phyloP scores from a whole-genome alignment of 2,113 vertebrate genomes.

The Carassius auratus region DNA sequence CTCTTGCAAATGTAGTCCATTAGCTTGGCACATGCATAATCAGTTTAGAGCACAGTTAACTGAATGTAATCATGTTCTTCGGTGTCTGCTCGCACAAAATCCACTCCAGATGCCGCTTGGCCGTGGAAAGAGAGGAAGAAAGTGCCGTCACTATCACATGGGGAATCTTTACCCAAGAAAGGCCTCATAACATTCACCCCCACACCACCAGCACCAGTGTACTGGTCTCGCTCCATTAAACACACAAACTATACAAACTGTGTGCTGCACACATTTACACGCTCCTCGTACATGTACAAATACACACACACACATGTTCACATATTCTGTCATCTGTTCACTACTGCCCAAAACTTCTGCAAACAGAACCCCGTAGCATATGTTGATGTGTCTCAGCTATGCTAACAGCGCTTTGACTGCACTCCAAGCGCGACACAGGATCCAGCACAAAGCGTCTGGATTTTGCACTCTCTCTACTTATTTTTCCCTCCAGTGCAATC shows the following conservation, averaged over 20 bases:
- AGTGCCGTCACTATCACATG: constrained; percentile 82
- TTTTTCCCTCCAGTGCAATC: constrained; percentile 69
- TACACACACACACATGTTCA: constrained; percentile 31
- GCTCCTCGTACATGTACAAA: background rate
- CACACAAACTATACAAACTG: constrained; percentile 65
- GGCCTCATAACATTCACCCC: constrained; percentile 52
- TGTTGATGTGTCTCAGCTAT: constrained; percentile 56
- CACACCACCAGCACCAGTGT: constrained; percentile 38
- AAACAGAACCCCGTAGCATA: constrained; percentile 54
- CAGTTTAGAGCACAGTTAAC: constrained; percentile 99
- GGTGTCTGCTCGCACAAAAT: constrained; percentile 98
- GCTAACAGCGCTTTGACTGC: constrained; percentile 58
- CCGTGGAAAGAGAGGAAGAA: constrained; percentile 77
- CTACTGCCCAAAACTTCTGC: constrained; percentile 40
- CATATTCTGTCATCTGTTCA: constrained; percentile 40
- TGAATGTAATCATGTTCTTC: constrained; percentile 99
- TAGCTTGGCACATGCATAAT: constrained; percentile 99
- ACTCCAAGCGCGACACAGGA: constrained; percentile 56
- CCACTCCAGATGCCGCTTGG: constrained; percentile 92
- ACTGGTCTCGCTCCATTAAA: constrained; percentile 67
- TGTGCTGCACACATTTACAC: constrained; percentile 43
- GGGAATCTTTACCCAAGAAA: constrained; percentile 78
- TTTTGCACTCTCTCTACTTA: constrained; percentile 57
- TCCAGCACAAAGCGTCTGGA: constrained; percentile 59
- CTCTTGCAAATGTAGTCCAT: constrained; percentile 99